Evolutionary conservation across 2,888 invertebrate genomes (phyloP), one percentile per base, ranked within the genome.

Genomic region (Macrophya alboannulata): DNA sequence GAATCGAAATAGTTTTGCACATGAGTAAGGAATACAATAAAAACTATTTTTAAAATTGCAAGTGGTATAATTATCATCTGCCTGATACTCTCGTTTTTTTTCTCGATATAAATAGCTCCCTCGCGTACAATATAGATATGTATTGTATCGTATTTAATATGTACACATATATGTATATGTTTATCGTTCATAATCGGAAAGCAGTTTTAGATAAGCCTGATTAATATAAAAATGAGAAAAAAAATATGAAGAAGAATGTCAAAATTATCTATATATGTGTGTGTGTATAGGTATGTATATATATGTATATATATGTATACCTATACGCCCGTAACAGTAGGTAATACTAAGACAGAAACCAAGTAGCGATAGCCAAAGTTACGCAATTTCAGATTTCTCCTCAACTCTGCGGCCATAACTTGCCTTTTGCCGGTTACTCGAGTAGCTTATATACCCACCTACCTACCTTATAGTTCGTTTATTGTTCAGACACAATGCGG

Each of bases 381-480:
- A 85, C 86, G 86, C 86, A 87, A 87, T 87, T 85, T 85, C 84
- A 59, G 81, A 85, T 86, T 86, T 86, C 86, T 84, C 86, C 82
- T 84, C 45, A 84, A 84, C 25, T 85, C 85, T 79, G 84, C 83
- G 62, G 81, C 59, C 37, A 81, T 81, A 81, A 81, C 81, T 81
- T 21, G 81, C 81, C 40, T 81, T 62, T 77, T 77, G 77, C 81
- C 81, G 62, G 81, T 81, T 62, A 62, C 77, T 77, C 25, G 77
- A 21, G n/a, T 77, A 37, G 43, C 25, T 43, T 37, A 77, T 71
- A 71, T 74, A 55, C 77, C 17, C 25, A 77, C 4, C 17, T 21
- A n/a, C 15, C 12, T 81, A n/a, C 9, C 21, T 59, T 10, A 31
- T 79, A 31, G 59, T 37, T 79, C 79, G 55, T 48, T 79, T 79